Evolutionary conservation across 2,113 vertebrate genomes (phyloP).

Genomic region (Ochotona curzoniae): DNA sequence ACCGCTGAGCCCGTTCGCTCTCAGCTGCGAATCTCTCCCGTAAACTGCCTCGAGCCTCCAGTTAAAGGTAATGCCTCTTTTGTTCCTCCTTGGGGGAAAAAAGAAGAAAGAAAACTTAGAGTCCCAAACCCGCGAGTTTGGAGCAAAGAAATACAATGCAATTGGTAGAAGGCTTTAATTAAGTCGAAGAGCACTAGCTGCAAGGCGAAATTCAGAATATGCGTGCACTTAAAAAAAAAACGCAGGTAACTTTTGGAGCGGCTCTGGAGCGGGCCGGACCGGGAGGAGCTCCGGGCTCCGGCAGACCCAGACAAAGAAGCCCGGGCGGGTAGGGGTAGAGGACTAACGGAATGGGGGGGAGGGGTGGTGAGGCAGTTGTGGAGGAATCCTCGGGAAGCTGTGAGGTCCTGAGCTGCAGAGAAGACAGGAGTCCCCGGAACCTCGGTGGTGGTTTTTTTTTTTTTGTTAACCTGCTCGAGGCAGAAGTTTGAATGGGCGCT

Average conservation of each 20-base stretch:
- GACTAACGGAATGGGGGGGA: neutral
- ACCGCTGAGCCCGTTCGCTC: conserved; percentile 65
- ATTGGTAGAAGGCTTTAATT: conserved; percentile 67
- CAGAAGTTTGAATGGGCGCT: conserved; percentile 78
- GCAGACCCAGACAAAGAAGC: conserved; percentile 80
- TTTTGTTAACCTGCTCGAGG: conserved; percentile 34
- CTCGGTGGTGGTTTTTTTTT: conserved; percentile 33
- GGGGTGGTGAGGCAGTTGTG: conserved; percentile 63
- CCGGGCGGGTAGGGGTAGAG: conserved; percentile 57
- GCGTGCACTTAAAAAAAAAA: conserved; percentile 30
- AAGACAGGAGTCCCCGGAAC: neutral
- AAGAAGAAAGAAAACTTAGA: neutral
- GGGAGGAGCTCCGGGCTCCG: conserved; percentile 49
- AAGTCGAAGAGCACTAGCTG: conserved; percentile 68
- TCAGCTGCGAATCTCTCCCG: conserved; percentile 76
- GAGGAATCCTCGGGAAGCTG: conserved; percentile 45
- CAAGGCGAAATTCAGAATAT: conserved; percentile 58
- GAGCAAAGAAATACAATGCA: neutral
- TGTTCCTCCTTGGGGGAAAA: conserved; percentile 58
- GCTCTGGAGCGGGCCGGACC: conserved; percentile 22
- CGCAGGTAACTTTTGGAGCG: conserved; percentile 78
- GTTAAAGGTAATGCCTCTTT: conserved; percentile 88
- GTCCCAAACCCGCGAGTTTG: neutral
- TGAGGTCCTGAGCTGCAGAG: neutral
- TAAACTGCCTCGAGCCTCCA: conserved; percentile 82